phyloP scores from a whole-genome alignment of 2,113 vertebrate genomes.

The Vulpes lagopus region DNA sequence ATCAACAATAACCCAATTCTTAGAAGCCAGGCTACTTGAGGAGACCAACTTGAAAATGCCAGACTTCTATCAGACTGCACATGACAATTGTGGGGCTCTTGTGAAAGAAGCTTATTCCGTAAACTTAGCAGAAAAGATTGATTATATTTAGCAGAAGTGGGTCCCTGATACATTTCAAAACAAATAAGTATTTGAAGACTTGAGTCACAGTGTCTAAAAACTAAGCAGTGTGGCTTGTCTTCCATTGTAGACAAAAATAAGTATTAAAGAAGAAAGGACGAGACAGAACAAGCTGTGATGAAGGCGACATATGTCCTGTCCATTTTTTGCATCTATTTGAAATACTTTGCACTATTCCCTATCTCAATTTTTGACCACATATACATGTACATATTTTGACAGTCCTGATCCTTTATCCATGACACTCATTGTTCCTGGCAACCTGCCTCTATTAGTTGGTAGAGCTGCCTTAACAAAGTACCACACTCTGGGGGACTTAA shows the following conservation, averaged over 20 bases:
- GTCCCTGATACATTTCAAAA: not conserved
- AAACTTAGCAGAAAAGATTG: not conserved
- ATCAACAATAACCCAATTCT: conserved; percentile 30
- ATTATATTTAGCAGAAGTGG: not conserved
- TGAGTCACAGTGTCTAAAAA: not conserved
- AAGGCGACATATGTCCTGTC: not conserved
- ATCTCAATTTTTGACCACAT: not conserved
- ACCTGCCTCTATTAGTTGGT: not conserved
- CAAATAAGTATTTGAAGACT: not conserved
- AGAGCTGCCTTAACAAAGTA: not conserved
- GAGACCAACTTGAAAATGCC: not conserved
- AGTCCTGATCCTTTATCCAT: not conserved
- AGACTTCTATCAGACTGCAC: not conserved
- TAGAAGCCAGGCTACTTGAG: conserved; percentile 29
- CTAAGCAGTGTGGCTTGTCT: not conserved
- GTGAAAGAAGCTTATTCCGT: not conserved
- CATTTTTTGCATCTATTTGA: not conserved
- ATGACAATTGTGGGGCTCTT: not conserved
- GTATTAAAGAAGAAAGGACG: not conserved
- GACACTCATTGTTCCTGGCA: not conserved
- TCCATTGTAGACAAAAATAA: not conserved
- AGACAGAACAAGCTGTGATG: not conserved
- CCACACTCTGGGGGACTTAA: too few relatives aligned
- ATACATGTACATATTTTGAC: not conserved
- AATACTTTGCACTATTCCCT: not conserved